Evolutionary conservation across 64 coral and sea anemone species (phyloP), one percentile per base, ranked within the genome.

Genomic region (Exaiptasia diaphana): DNA sequence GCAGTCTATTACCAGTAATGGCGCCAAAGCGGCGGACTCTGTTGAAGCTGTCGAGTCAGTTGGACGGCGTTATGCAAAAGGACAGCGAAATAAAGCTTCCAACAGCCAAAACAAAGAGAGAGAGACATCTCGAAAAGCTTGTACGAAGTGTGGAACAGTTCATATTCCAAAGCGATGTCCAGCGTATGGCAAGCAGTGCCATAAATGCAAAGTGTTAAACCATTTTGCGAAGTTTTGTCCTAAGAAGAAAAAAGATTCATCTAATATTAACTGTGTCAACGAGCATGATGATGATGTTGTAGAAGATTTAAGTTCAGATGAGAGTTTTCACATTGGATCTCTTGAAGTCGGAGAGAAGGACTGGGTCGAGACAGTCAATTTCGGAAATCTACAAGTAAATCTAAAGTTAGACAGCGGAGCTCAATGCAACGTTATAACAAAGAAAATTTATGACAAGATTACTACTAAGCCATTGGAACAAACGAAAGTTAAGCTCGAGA

Each of bases 351-450:
- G 29, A 64, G 10, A 76, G 15, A 87, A 41, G 26, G 73, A 70
- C 34, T 87, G 59, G 73, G 33, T 29, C 31, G 84, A 87, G 74
- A 78, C 84, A 44, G 58, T 78, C 43, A 36, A 75, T 61, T 86
- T 86, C 75, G 70, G 64, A 33, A 73, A 57, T 54, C 4, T 55
- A 0, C 53, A 75, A 46, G 57, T 55, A 20, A 29, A 22, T 12
- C 58, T 73, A 4, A 83, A 83, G 34, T 72, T 83, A 26, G 50
- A 73, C 50, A 83, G 23, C 27, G 50, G 81, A 11, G 81, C 67
- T 25, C 81, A 83, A 27, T 83, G 83, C 39, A 86, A 77, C 76
- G 58, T 86, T 13, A 46, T 86, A 50, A 50, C 83, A 13, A 86
- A 86, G 38, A 48, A 18, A 23, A 6, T 77, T 20, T 77, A 85